Conservation (phyloP, 1,140 invertebrate genomes). For the Ceratosolen fusciceps region DNA sequence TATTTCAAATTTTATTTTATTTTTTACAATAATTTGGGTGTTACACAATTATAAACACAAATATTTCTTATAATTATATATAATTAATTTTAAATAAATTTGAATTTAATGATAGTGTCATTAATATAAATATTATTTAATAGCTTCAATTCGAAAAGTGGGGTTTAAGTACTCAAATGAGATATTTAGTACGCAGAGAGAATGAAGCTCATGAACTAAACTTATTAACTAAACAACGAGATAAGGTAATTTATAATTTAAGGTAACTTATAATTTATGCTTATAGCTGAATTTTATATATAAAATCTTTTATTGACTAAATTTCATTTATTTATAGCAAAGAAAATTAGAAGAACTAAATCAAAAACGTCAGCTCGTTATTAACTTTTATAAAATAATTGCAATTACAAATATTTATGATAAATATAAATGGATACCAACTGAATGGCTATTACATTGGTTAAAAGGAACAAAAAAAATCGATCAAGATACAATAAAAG, state of each 20-base stretch:
- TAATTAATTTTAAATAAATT: not conserved
- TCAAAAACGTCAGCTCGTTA: slow-evolving; percentile 65
- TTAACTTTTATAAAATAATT: slow-evolving; percentile 64
- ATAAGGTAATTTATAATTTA: slow-evolving; percentile 66
- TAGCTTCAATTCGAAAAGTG: slow-evolving; percentile 66
- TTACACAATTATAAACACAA: too few species aligned
- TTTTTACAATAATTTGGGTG: slow-evolving; percentile 21
- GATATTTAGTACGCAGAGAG: slow-evolving; percentile 64
- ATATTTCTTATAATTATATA: not conserved
- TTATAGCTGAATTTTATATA: not conserved
- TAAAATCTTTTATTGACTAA: not conserved
- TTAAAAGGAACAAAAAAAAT: slow-evolving; percentile 49
- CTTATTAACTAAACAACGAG: slow-evolving; percentile 65
- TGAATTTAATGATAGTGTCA: not conserved
- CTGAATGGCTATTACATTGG: slow-evolving; percentile 71
- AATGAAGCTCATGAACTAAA: slow-evolving; percentile 66
- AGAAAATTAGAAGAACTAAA: slow-evolving; percentile 71
- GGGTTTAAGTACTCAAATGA: slow-evolving; percentile 62
- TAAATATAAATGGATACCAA: slow-evolving; percentile 72
- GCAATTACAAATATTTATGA: slow-evolving; percentile 50
- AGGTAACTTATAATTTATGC: too few species aligned
- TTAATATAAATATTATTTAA: slow-evolving; percentile 17
- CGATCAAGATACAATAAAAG: slow-evolving; percentile 17
- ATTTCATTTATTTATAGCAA: slow-evolving; percentile 58
- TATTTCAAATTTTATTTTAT: slow-evolving; percentile 36